Percentiles rank a stretch among this genome's conserved stretches.
Evolutionary conservation across 2,888 invertebrate species (phyloP).

Genomic region (Ferrisia virgata): DNA sequence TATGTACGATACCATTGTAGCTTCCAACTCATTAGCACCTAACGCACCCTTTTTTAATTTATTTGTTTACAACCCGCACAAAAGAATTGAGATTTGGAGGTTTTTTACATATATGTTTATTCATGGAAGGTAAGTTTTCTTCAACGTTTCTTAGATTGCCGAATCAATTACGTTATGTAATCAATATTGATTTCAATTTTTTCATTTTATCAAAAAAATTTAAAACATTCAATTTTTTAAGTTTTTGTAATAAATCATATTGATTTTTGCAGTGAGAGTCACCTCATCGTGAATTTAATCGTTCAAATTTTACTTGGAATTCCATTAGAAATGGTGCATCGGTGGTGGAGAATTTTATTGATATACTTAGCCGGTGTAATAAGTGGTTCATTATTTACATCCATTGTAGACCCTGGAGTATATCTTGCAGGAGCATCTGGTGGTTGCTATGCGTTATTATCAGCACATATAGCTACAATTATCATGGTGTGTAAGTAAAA

Average conservation of each 20-base stretch:
- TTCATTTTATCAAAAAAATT: background rate
- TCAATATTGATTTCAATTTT: background rate
- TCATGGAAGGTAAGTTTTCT: conserved; percentile 74
- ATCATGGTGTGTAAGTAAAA: conserved; percentile 64
- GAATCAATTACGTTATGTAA: background rate
- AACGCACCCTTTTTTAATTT: conserved; percentile 72
- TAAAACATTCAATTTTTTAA: background rate
- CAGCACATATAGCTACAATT: conserved; percentile 89
- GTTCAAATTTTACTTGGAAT: conserved; percentile 91
- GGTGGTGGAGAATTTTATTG: conserved; percentile 84
- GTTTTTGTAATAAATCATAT: background rate
- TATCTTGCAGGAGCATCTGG: conserved; percentile 91
- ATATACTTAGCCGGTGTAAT: conserved; percentile 81
- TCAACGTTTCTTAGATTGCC: conserved; percentile 40
- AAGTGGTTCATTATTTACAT: conserved; percentile 80
- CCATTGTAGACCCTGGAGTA: conserved; percentile 73
- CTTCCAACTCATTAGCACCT: conserved; percentile 45
- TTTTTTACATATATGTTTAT: conserved; percentile 94
- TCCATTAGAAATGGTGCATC: conserved; percentile 93
- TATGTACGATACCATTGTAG: conserved; percentile 46
- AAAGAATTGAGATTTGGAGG: conserved; percentile 86
- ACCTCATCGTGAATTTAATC: conserved; percentile 83
- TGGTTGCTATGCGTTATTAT: conserved; percentile 89
- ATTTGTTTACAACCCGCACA: conserved; percentile 84
- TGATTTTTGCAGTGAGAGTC: conserved; percentile 65